These are phyloP conservation scores for Drosophila truncata DNA, from an alignment of 1,140 invertebrate genomes.

Conservation along the genomic window DNA sequence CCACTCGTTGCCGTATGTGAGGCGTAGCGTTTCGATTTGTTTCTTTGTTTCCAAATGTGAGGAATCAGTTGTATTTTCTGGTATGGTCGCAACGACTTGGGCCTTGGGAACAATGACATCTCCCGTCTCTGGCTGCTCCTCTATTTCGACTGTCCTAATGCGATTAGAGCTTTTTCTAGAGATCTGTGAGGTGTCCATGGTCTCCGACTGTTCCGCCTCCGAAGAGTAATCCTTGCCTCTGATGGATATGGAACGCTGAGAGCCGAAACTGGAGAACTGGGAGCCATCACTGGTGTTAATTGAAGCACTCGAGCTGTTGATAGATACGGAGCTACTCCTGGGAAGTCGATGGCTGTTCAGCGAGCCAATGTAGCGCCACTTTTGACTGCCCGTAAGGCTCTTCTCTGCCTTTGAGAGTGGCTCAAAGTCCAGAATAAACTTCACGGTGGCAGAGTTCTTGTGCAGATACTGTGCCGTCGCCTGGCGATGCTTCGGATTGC, in stretches of 20 bases:
- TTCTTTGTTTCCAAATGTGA: constrained; percentile 87
- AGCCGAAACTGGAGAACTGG: constrained; percentile 74
- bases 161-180: constrained; percentile 34
- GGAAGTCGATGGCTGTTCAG: constrained; percentile 41
- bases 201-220: constrained; percentile 37
- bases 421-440: constrained; percentile 87
- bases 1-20: constrained; percentile 88
- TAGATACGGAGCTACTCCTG: constrained; percentile 53
- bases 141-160: constrained; percentile 73
- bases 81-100: too few species aligned
- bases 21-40: constrained; percentile 87
- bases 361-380: constrained; percentile 49
- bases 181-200: constrained; percentile 7
- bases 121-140: constrained; percentile 19
- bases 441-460: constrained; percentile 86
- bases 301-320: constrained; percentile 55
- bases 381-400: constrained; percentile 83
- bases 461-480: constrained; percentile 87
- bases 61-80: constrained; percentile 23
- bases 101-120: neutral
- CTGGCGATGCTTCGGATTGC: constrained; percentile 87
- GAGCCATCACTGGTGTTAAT: constrained; percentile 57
- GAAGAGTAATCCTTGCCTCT: constrained; percentile 42
- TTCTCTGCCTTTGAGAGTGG: constrained; percentile 87
- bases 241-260: constrained; percentile 59